Base-by-base conservation (phyloP, 2,888 invertebrate species). In the Netelia inedita region DNA sequence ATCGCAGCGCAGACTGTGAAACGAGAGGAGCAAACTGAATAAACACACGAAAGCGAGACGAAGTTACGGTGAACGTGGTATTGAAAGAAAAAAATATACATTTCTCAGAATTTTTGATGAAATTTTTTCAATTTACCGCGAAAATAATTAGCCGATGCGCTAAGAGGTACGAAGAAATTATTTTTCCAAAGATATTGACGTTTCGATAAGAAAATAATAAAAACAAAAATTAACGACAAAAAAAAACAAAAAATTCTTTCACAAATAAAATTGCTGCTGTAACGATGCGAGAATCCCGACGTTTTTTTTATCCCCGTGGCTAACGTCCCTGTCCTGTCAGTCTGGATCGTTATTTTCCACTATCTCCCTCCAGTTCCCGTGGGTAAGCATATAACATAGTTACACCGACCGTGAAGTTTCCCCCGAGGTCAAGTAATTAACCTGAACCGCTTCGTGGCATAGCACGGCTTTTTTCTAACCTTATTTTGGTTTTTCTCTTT, bases 371-470 rank as follows among this genome's bases (percentile, higher is more conserved):
- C 28, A 3, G 2, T 28, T 28, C 28, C 28, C 28, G 28, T 2
- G 28, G 28, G 28, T 28, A 28, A 28, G 23, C 35, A 65, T 63
- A 41, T 50, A 50, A 50, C 74, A 79, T 65, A 83, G 79, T 71
- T 69, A 55, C 69, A 74, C 79, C 69, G 46, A 83, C 83, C 63
- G 71, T 68, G 68, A 74, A 63, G 73, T 28, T 79, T 57, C 23
- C 74, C 69, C 50, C 50, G 83, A 74, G 83, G 69, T 74, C 69
- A 83, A 79, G 69, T 83, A 83, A 83, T 83, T 83, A 83, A 79
- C 83, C 74, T 74, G 83, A 74, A 79, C 74, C 74, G 74, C 79
- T 74, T 83, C 79, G 79, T 71, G 74, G 79, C 63, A 63, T 43
- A 35, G 53, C 10, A 55, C 63, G 57, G 50, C 43, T 50, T 65